These are phyloP conservation scores for Corythoichthys intestinalis DNA, from an alignment of 2,113 vertebrate species.

Conservation along the genomic window DNA sequence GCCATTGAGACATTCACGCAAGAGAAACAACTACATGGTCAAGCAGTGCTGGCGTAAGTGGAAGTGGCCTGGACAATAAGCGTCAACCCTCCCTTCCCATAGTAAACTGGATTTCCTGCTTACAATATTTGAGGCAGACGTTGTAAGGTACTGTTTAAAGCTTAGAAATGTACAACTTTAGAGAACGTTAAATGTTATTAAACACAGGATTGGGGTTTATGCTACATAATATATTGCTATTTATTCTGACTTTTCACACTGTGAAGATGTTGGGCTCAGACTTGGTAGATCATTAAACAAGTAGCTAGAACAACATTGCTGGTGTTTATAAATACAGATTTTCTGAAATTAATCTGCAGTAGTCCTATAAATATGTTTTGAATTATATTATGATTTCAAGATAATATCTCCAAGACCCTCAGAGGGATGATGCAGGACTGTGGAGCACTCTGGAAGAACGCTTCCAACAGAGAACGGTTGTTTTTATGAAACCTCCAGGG, in stretches of 20 bases:
- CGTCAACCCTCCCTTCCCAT: constrained; percentile 60
- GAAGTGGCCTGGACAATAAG: constrained; percentile 64
- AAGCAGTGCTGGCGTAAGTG: constrained; percentile 56
- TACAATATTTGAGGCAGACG: constrained; percentile 27
- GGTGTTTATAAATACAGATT: constrained; percentile 27
- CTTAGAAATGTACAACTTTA: constrained; percentile 2
- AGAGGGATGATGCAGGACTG: constrained; percentile 34
- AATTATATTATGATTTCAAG: constrained; percentile 27
- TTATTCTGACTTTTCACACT: constrained; percentile 11
- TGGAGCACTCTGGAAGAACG: constrained; percentile 38
- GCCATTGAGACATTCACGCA: constrained; percentile 61
- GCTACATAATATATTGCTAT: not conserved
- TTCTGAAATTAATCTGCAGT: constrained; percentile 12
- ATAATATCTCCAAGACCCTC: constrained; percentile 30
- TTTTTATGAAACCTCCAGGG: constrained; percentile 55
- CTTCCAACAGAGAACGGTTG: constrained; percentile 50
- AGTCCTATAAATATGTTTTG: constrained; percentile 21
- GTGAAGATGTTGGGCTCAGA: not conserved
- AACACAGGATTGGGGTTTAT: constrained; percentile 18
- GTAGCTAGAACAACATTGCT: constrained; percentile 21
- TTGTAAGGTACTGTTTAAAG: constrained; percentile 52
- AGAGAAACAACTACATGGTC: constrained; percentile 44
- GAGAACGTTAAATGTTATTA: constrained; percentile 50
- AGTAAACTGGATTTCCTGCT: constrained; percentile 61
- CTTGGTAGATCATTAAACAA: not conserved